Evolutionary conservation across 2,113 vertebrate species (phyloP).

Genomic region (Cynocephalus volans): DNA sequence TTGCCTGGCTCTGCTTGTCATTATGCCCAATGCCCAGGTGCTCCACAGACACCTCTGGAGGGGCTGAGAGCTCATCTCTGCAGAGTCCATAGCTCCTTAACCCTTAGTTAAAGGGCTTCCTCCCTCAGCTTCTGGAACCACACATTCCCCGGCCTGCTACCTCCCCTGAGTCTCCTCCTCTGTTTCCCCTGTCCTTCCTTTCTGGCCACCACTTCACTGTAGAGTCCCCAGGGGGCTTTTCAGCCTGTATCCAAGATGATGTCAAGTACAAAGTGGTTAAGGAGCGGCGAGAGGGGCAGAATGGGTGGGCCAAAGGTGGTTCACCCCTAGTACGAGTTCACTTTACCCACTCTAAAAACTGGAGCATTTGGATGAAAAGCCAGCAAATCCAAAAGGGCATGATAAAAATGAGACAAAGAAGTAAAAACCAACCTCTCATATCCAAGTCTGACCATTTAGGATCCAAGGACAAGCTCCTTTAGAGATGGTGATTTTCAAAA

Average conservation of each 20-base stretch:
- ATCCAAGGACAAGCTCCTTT: background rate
- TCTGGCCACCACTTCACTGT: background rate
- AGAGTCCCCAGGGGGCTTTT: background rate
- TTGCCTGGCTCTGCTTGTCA: background rate
- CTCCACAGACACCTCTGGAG: background rate
- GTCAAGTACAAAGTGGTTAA: background rate
- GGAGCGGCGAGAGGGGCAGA: background rate
- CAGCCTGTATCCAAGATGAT: background rate
- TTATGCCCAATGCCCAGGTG: accelerated
- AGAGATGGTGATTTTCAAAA: background rate
- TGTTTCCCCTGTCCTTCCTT: background rate
- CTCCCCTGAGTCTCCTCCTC: background rate
- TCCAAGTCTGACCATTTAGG: background rate
- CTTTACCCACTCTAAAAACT: background rate
- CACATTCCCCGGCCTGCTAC: background rate
- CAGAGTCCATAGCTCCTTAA: background rate
- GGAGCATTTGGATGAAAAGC: background rate
- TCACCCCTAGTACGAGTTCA: background rate
- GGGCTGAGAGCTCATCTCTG: background rate
- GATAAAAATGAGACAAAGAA: background rate
- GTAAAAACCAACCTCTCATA: background rate
- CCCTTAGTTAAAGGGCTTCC: background rate
- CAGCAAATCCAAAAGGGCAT: background rate
- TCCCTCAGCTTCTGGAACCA: background rate
- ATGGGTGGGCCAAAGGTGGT: background rate